These are phyloP conservation scores for Allobates femoralis DNA, from an alignment of 2,797 vertebrate genomes.

Conservation along the genomic window DNA sequence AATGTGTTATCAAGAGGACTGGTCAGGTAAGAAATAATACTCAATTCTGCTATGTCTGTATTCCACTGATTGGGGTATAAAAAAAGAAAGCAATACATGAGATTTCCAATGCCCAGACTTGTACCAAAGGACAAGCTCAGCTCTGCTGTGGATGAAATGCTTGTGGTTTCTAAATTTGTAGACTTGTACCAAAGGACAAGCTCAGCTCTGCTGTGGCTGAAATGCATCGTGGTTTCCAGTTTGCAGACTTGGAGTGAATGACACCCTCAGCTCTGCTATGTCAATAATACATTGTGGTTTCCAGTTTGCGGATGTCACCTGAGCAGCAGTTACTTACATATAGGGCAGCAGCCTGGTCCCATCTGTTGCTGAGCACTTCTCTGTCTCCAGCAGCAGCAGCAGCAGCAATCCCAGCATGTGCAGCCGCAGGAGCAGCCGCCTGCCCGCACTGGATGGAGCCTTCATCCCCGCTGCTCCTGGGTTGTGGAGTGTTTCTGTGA, in stretches of 20 bases:
- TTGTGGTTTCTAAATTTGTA: too few relatives aligned
- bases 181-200: too few relatives aligned
- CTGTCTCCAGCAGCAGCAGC: slow-evolving; percentile 68
- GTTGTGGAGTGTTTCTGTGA: not conserved
- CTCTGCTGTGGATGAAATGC: too few relatives aligned
- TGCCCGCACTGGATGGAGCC: not conserved
- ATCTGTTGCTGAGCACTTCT: slow-evolving; percentile 66
- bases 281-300: not conserved
- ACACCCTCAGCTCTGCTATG: not conserved
- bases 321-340: slow-evolving; percentile 76
- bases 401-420: slow-evolving; percentile 68
- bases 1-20: not conserved
- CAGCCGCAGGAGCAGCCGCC: slow-evolving; percentile 53
- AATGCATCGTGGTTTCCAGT: not conserved
- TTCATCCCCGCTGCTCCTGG: not conserved
- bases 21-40: not conserved
- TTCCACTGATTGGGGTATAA: too few relatives aligned
- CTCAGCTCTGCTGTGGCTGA: not conserved
- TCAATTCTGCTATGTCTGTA: not conserved
- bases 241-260: not conserved
- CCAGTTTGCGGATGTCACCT: not conserved
- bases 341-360: slow-evolving; percentile 74
- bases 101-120: too few relatives aligned
- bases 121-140: too few relatives aligned
- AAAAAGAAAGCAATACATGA: too few relatives aligned